Evolutionary conservation across 2,888 invertebrate species (phyloP).

Genomic region (Onthophagus sagittarius): DNA sequence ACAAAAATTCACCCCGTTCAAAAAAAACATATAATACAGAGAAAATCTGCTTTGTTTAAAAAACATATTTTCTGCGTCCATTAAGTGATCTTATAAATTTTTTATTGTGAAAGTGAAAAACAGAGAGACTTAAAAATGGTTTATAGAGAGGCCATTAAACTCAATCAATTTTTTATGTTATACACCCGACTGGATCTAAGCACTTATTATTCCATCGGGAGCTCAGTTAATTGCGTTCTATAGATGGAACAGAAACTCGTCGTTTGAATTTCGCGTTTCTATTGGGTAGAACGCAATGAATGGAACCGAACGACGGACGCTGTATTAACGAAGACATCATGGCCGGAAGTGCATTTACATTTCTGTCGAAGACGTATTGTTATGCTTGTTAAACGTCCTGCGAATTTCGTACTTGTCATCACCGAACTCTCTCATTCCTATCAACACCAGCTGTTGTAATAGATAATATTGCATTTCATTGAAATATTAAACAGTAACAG

Average conservation of each 20-base stretch:
- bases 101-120: no score
- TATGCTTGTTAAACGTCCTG: neutral
- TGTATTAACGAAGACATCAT: neutral
- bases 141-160: neutral
- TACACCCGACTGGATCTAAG: neutral
- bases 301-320: neutral
- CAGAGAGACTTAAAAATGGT: no score
- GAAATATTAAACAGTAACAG: no score
- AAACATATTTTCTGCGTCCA: no score
- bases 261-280: neutral
- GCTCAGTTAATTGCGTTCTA: neutral
- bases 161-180: neutral
- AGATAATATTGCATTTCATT: no score
- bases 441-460: neutral
- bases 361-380: neutral
- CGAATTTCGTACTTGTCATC: neutral
- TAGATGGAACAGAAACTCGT: neutral
- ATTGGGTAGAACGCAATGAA: neutral
- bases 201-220: neutral
- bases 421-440: neutral
- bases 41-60: no score
- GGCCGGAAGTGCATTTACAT: neutral
- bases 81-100: no score
- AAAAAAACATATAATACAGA: no score
- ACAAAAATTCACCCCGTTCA: no score